These are phyloP conservation scores for Macrotis lagotis DNA, from an alignment of 2,113 vertebrate genomes.

Conservation along the genomic window DNA sequence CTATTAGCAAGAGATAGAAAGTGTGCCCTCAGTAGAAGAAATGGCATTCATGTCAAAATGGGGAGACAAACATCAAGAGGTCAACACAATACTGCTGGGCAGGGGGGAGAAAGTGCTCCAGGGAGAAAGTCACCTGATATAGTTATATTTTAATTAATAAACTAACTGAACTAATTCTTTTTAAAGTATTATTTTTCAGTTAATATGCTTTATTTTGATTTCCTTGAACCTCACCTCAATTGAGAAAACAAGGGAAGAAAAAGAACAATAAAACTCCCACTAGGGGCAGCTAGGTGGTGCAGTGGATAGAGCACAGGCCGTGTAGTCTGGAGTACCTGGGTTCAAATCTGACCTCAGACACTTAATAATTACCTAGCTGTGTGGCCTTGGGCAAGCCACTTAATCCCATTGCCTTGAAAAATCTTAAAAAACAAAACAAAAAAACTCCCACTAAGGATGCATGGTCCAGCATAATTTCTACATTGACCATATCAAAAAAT, in stretches of 20 bases:
- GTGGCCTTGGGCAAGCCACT: too few relatives aligned
- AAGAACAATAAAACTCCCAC: background rate
- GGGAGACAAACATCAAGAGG: background rate
- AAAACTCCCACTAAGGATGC: background rate
- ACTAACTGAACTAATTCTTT: background rate
- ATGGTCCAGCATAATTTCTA: too few relatives aligned
- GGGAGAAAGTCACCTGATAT: background rate
- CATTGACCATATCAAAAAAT: too few relatives aligned
- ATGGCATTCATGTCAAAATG: background rate
- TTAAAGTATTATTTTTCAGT: background rate
- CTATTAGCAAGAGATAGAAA: background rate
- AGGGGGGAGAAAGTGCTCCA: background rate
- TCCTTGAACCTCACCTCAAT: background rate
- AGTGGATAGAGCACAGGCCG: too few relatives aligned
- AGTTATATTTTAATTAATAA: background rate
- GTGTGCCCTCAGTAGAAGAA: background rate
- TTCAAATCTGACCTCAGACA: too few relatives aligned
- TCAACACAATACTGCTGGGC: background rate
- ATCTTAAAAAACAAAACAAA: too few relatives aligned
- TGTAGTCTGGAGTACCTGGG: too few relatives aligned
- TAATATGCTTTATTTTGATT: background rate
- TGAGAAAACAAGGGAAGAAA: background rate
- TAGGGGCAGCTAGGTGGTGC: too few relatives aligned
- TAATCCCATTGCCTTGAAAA: too few relatives aligned
- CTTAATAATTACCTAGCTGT: too few relatives aligned